A percentile compares a stretch with the other conserved stretches of the same genome.
phyloP scores from a whole-genome alignment of 2,888 invertebrate genomes.

The Chrysotoxum bicinctum region DNA sequence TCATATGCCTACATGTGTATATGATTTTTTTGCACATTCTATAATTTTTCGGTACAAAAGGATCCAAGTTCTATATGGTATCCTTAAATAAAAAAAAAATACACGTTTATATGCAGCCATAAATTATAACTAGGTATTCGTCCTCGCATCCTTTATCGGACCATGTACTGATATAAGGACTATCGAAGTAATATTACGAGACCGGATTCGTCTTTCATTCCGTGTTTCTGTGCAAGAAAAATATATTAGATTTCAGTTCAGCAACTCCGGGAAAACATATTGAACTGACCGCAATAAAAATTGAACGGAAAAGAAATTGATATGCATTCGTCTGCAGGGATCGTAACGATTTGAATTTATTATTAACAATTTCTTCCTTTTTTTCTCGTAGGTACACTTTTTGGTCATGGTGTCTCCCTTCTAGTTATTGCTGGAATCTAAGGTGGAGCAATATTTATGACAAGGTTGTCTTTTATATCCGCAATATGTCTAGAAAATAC shows the following conservation, averaged over 20 bases:
- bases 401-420: neutral
- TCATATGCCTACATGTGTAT: constrained; percentile 24
- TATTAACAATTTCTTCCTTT: constrained; percentile 51
- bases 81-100: constrained; percentile 3
- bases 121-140: constrained; percentile 65
- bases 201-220: constrained; percentile 44
- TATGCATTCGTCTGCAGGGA: constrained; percentile 70
- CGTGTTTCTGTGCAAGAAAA: neutral
- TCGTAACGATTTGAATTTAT: constrained; percentile 68
- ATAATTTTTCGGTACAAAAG: constrained; percentile 29
- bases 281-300: constrained; percentile 72
- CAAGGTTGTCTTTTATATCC: constrained; percentile 33
- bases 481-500: constrained; percentile 40
- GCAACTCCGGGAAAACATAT: constrained; percentile 64
- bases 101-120: constrained; percentile 57
- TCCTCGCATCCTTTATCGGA: constrained; percentile 17
- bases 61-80: neutral
- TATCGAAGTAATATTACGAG: constrained; percentile 35
- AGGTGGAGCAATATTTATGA: constrained; percentile 57
- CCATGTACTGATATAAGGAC: constrained; percentile 18
- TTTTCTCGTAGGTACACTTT: neutral
- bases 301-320: constrained; percentile 69
- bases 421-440: constrained; percentile 13
- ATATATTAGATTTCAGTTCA: constrained; percentile 70
- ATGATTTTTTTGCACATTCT: constrained; percentile 33